These are phyloP conservation scores for Perca fluviatilis DNA, from an alignment of 2,113 vertebrate species.

Conservation along the genomic window DNA sequence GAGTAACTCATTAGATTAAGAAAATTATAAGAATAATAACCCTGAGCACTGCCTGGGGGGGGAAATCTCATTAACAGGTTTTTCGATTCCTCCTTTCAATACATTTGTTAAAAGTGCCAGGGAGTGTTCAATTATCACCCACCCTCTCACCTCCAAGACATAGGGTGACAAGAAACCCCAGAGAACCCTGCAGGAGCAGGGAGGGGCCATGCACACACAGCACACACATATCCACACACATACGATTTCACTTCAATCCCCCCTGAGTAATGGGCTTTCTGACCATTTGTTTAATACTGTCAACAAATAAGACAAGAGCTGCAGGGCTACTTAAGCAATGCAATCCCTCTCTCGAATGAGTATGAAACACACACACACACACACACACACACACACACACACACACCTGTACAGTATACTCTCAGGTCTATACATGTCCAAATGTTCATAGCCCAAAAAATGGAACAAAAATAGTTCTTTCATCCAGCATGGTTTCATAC, in stretches of 20 bases:
- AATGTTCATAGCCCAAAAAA: slow-evolving; percentile 8
- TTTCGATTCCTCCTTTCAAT: slow-evolving; percentile 83
- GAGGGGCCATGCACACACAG: slow-evolving; percentile 45
- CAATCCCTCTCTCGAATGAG: slow-evolving; percentile 55
- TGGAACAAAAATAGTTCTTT: slow-evolving; percentile 30
- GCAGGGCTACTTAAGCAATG: slow-evolving; percentile 62
- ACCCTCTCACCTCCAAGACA: slow-evolving; percentile 82
- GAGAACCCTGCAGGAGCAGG: slow-evolving; percentile 69
- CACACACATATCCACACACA: slow-evolving; percentile 29
- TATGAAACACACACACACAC: slow-evolving; percentile 32
- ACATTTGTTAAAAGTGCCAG: slow-evolving; percentile 82
- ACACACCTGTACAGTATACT: slow-evolving; percentile 10
- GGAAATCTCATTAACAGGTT: slow-evolving; percentile 86
- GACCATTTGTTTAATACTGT: slow-evolving; percentile 80
- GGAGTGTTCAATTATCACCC: slow-evolving; percentile 82
- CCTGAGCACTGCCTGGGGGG: slow-evolving; percentile 71
- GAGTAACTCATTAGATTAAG: slow-evolving; percentile 82
- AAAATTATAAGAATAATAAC: slow-evolving; percentile 84
- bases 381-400: no score
- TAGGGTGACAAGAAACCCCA: slow-evolving; percentile 70
- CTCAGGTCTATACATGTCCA: slow-evolving; percentile 51
- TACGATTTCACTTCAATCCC: slow-evolving; percentile 50
- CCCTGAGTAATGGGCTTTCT: slow-evolving; percentile 71
- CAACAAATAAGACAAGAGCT: slow-evolving; percentile 76
- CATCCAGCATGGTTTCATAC: slow-evolving; percentile 62